Conservation (phyloP, 2,797 vertebrate species). For the Percopsis omiscomaycus region DNA sequence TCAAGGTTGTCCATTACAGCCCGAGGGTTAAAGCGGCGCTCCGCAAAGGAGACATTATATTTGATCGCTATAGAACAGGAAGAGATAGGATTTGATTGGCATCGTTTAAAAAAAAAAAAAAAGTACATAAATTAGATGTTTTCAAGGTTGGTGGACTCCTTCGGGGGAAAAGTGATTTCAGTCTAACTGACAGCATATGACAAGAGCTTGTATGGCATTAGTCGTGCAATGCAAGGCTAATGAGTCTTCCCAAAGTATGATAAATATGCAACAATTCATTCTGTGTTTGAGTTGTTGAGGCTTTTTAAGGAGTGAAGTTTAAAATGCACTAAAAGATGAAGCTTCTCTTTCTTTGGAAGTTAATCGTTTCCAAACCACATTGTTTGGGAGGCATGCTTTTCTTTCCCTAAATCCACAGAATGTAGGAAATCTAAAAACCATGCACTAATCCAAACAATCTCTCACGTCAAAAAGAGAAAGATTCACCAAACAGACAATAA, state of each 20-base stretch:
- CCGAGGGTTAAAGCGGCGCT: constrained; percentile 89
- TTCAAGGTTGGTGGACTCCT: constrained; percentile 1
- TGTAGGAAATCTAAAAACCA: constrained; percentile 22
- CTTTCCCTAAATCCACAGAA: constrained; percentile 35
- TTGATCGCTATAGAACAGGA: constrained; percentile 64
- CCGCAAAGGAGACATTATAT: constrained; percentile 86
- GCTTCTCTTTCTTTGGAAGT: constrained; percentile 19
- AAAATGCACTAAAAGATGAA: not conserved
- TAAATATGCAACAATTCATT: constrained; percentile 35
- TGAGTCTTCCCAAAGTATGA: constrained; percentile 27
- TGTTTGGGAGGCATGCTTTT: constrained; percentile 51
- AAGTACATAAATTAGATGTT: not conserved
- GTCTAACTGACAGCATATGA: constrained; percentile 40
- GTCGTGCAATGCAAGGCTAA: constrained; percentile 18
- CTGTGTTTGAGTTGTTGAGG: not conserved
- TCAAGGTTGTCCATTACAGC: constrained; percentile 87
- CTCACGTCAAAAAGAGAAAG: constrained; percentile 22
- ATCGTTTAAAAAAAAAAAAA: not conserved
- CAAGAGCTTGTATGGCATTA: not conserved
- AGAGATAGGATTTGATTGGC: not conserved
- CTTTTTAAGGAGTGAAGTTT: not conserved
- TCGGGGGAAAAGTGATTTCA: constrained; percentile 18
- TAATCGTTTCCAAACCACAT: constrained; percentile 54
- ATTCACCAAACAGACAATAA: constrained; percentile 18
- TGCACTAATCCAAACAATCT: constrained; percentile 17